phyloP scores from a whole-genome alignment of 2,797 vertebrate genomes.

The Gymnodraco acuticeps region DNA sequence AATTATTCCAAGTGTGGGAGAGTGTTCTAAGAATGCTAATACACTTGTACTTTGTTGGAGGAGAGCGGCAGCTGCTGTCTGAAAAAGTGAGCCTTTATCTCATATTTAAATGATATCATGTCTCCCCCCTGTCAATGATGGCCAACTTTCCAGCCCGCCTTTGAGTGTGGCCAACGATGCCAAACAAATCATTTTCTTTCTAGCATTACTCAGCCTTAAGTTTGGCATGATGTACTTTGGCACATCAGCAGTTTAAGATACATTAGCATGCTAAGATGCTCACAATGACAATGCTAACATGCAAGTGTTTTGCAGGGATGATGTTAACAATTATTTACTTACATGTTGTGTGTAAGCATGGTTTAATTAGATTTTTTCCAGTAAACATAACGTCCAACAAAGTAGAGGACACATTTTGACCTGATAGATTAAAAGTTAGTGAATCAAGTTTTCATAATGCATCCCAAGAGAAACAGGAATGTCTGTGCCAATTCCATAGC shows the following conservation, averaged over 20 bases:
- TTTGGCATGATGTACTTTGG: too few species aligned
- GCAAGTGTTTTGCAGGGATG: too few species aligned
- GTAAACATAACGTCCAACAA: background rate
- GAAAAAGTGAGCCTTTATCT: background rate
- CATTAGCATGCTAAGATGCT: background rate
- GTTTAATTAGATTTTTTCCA: background rate
- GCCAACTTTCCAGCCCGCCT: background rate
- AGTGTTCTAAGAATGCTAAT: background rate
- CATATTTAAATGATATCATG: background rate
- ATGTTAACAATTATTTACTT: background rate
- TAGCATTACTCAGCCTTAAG: background rate
- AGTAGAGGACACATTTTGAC: background rate
- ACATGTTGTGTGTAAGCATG: background rate
- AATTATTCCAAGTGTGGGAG: conserved; percentile 34
- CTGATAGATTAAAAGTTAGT: background rate
- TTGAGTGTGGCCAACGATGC: too few species aligned
- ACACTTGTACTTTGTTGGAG: background rate
- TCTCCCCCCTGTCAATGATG: background rate
- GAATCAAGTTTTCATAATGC: background rate
- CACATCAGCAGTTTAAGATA: background rate
- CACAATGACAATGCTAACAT: background rate
- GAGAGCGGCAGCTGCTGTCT: conserved; percentile 6
- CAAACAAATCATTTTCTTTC: background rate
- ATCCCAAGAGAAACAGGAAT: background rate
- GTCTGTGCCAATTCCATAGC: background rate